Base-by-base conservation (phyloP, 2,888 invertebrate genomes). In the Hypomecis punctinalis region DNA sequence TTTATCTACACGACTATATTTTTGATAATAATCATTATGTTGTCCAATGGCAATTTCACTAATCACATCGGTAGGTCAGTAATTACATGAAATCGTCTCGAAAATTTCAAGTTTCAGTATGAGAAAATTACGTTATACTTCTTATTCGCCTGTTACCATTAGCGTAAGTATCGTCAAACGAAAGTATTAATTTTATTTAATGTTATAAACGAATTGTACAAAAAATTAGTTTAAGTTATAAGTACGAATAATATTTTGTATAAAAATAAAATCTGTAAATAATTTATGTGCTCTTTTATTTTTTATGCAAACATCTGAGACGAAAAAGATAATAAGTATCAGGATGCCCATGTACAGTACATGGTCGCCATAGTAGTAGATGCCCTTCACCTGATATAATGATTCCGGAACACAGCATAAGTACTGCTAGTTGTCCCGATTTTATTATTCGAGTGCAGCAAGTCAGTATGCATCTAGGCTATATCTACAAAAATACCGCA, bases 241-340 rank as follows among this genome's bases (percentile, higher is more conserved):
- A 76, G 56, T 79, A 84, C 74, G 73, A 79, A 68, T 66, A 69
- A 61, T 68, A 71, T 80, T 83, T 86, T 87, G 81, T 88, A 84
- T 85, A 37, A 85, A 87, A 85, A 85, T 82, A 86, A 86, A 70
- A 76, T 81, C 83, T 91, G 88, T 91, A 89, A 86, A 90, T 90
- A 90, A 82, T 69, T 66, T 61, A 43, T 46, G 0, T 23, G 5
- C 5, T 5, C 9, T 52, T 52, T 52, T 52, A 39, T 52, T 52
- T 67, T 72, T 71, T 62, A 66, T 23, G 23, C 23, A 23, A 23
- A 23, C 23, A 23, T 23, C 23, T 23, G 23, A 23, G 23, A 23
- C 23, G 23, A 23, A 3, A 23, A 23, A 23, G 23, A 23, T 23
- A 23, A 23, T 23, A 23, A 23, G 23, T 23, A 23, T 23, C 23